Evolutionary conservation across 1,140 invertebrate species (phyloP).

Genomic region (Drosophila santomea): DNA sequence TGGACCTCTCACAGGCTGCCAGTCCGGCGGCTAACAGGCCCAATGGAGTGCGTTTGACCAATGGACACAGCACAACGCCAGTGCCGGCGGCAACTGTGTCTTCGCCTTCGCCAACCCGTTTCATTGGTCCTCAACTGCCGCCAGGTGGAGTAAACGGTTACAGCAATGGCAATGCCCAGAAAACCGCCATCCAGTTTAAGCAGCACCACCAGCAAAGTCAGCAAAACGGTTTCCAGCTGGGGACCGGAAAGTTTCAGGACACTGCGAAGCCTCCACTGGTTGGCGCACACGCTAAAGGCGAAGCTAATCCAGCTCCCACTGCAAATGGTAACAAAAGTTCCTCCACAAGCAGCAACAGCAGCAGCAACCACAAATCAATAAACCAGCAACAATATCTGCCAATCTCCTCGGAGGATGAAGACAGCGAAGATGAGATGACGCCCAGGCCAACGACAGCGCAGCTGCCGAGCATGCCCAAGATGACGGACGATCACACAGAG

Average conservation of each 20-base stretch:
- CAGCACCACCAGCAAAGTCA: slow-evolving; percentile 45
- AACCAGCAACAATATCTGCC: slow-evolving; percentile 70
- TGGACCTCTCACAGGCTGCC: slow-evolving; percentile 78
- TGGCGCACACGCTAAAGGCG: slow-evolving; percentile 59
- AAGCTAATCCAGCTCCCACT: slow-evolving; percentile 50
- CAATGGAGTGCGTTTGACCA: slow-evolving; percentile 65
- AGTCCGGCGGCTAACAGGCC: slow-evolving; percentile 26
- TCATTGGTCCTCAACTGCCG: slow-evolving; percentile 77
- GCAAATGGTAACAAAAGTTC: slow-evolving; percentile 80
- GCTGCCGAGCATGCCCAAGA: slow-evolving; percentile 72
- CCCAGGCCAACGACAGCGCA: slow-evolving; percentile 62
- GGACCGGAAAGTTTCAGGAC: slow-evolving; percentile 72
- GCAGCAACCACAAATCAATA: slow-evolving; percentile 45
- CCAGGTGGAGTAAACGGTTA: slow-evolving; percentile 59
- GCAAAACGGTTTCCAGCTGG: slow-evolving; percentile 61
- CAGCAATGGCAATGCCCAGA: slow-evolving; percentile 57
- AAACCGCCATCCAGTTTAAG: slow-evolving; percentile 58
- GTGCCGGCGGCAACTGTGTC: slow-evolving; percentile 54
- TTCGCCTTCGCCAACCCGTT: slow-evolving; percentile 40
- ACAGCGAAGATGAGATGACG: slow-evolving; percentile 53
- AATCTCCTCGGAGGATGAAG: slow-evolving; percentile 70
- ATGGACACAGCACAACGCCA: slow-evolving; percentile 40
- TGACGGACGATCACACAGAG: slow-evolving; percentile 53
- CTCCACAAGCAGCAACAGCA: slow-evolving; percentile 57
- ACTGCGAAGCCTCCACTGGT: slow-evolving; percentile 64